Conservation (phyloP, 64 coral and sea anemone genomes). For the Stylophora pistillata region DNA sequence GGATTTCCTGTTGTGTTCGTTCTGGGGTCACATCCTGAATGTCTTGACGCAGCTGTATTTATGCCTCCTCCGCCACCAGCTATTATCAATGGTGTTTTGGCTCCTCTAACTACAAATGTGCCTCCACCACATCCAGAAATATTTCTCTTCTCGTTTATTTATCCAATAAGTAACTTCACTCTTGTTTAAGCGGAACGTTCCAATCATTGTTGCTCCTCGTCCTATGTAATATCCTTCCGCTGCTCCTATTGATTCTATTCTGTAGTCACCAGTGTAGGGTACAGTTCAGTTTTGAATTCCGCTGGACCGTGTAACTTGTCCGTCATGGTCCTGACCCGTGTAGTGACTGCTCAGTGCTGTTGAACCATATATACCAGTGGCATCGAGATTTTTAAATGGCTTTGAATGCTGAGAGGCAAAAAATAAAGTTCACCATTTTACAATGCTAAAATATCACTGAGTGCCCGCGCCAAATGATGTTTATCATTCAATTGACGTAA, state of each 20-base stretch:
- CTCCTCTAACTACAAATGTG: constrained; percentile 46
- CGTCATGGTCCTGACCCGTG: constrained; percentile 19
- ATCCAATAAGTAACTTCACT: constrained; percentile 42
- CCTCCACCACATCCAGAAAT: constrained; percentile 62
- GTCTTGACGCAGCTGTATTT: not conserved
- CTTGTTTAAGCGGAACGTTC: constrained; percentile 33
- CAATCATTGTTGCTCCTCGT: constrained; percentile 62
- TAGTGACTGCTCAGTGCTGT: constrained; percentile 37
- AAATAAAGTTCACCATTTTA: no score
- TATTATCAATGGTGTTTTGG: constrained; percentile 51
- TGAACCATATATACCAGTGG: constrained; percentile 32
- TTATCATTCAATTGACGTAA: no score
- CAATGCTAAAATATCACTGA: no score
- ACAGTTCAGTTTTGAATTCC: constrained; percentile 58
- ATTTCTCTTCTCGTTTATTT: no score
- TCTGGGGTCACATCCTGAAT: constrained; percentile 39
- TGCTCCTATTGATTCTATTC: constrained; percentile 71
- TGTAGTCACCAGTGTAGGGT: constrained; percentile 35
- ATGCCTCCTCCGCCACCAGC: constrained; percentile 64
- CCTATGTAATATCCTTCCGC: constrained; percentile 40
- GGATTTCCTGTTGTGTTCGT: constrained; percentile 28
- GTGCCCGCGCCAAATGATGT: no score
- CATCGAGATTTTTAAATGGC: constrained; percentile 38
- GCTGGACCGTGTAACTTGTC: constrained; percentile 48
- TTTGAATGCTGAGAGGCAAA: no score